A percentile compares a stretch with the other conserved stretches of the same genome.
Evolutionary conservation across 2,113 vertebrate species (phyloP).

Genomic region (Notechis scutatus): DNA sequence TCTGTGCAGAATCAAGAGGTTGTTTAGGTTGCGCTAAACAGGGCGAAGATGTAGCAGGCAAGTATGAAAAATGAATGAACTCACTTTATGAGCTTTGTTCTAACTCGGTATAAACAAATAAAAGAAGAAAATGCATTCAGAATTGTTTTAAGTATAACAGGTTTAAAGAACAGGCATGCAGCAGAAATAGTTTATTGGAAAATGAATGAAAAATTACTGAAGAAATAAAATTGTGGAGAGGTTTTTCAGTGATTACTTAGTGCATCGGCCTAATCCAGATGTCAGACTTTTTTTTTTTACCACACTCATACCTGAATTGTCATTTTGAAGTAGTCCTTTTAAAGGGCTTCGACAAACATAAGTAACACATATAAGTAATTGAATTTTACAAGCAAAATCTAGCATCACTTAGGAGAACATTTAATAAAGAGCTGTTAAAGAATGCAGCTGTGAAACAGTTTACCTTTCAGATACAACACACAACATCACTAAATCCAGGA

Average conservation of each 20-base stretch:
- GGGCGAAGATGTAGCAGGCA: neutral
- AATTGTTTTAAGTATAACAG: neutral
- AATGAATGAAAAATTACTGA: neutral
- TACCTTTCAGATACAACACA: neutral
- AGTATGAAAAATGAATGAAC: neutral
- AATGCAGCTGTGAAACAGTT: neutral
- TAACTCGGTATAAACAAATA: neutral
- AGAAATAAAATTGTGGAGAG: neutral
- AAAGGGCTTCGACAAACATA: neutral
- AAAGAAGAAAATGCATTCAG: neutral
- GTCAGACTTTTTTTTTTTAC: neutral
- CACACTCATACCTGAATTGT: neutral
- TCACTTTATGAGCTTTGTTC: neutral
- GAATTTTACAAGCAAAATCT: neutral
- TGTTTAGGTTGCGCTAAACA: neutral
- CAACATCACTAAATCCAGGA: neutral
- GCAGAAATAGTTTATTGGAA: neutral
- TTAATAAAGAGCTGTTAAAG: neutral
- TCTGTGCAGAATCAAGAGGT: neutral
- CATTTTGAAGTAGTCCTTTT: neutral
- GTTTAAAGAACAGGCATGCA: neutral
- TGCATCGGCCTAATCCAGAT: neutral
- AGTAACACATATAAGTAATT: neutral
- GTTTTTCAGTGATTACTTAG: neutral
- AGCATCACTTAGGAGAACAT: neutral